Percentiles rank a stretch among this genome's conserved stretches.
Conservation (phyloP, 1,140 invertebrate species). For the Drosophila neocordata region DNA sequence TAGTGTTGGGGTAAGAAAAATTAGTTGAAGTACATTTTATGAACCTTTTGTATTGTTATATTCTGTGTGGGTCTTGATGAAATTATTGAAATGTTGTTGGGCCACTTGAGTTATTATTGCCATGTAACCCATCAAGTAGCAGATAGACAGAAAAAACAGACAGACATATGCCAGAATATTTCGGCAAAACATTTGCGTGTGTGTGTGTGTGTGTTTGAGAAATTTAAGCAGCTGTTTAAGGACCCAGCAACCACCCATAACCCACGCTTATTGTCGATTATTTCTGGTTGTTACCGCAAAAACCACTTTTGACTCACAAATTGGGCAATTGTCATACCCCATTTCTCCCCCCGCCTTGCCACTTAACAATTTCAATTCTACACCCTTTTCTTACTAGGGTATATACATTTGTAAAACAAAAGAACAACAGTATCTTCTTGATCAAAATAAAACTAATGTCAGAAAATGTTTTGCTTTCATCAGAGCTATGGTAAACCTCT, state of each 20-base stretch:
- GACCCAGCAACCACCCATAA: slow-evolving; percentile 15
- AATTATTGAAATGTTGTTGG: slow-evolving; percentile 73
- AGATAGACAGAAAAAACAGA: not conserved
- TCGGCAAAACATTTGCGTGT: not conserved
- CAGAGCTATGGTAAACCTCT: too few species aligned
- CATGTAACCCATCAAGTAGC: slow-evolving; percentile 10
- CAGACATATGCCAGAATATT: slow-evolving; percentile 66
- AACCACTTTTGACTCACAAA: slow-evolving; percentile 50
- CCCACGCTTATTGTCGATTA: slow-evolving; percentile 38
- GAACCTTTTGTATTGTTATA: slow-evolving; percentile 9
- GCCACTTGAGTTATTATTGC: slow-evolving; percentile 42
- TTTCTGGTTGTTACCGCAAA: slow-evolving; percentile 34
- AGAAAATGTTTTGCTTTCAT: too few species aligned
- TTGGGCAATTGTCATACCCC: slow-evolving; percentile 46
- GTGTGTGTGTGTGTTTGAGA: slow-evolving; percentile 21
- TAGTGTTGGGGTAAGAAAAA: slow-evolving; percentile 28
- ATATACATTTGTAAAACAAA: too few species aligned
- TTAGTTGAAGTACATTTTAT: slow-evolving; percentile 64
- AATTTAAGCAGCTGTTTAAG: slow-evolving; percentile 72
- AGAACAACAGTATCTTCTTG: too few species aligned
- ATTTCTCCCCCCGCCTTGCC: not conserved
- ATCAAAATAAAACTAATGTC: too few species aligned
- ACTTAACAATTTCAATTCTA: not conserved
- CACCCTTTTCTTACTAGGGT: not conserved
- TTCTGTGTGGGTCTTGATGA: slow-evolving; percentile 53